Evolutionary conservation across 2,888 invertebrate species (phyloP), one percentile per base, ranked within the genome.

Genomic region (Dione juno): DNA sequence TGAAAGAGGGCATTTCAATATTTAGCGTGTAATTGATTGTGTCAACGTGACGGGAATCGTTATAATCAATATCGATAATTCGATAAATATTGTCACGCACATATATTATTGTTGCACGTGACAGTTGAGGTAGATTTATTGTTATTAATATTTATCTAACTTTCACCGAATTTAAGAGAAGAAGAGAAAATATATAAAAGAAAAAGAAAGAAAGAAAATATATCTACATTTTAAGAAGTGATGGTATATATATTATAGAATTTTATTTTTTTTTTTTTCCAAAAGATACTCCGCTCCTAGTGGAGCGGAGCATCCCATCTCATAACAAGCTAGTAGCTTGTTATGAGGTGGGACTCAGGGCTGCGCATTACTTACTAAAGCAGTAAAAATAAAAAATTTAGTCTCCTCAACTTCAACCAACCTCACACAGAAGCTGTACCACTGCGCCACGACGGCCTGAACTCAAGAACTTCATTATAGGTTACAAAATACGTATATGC

Each of bases 1-100:
- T 21, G 67, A 69, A 68, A 66, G 52, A 48, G 77, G 73, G 79
- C 79, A 77, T 77, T 78, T 80, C 80, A 82, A 84, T 83, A 88
- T 88, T 71, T 84, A 84, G 85, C 82, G 85, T 89, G 86, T 88
- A 90, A 88, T 88, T 84, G 85, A 89, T 89, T 87, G 86, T 81
- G 82, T 73, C 75, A 76, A 76, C 71, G 73, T 58, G 72, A 67
- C 75, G 81, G 79, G 83, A 85, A 85, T 81, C 78, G 76, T 63
- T 69, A 37, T 41, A 54, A 58, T 65, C 19, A 40, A 52, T 67
- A 71, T 63, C 10, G 48, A 59, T 69, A 45, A 50, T 35, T 50
- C 48, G 40, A 52, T 70, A 40, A 65, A 70, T 40, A 63, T 66
- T 72, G 43, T 70, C 64, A 67, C 66, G 71, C 58, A 45, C 41